Evolutionary conservation across 2,113 vertebrate species (phyloP).

Genomic region (Paramormyrops kingsleyae): DNA sequence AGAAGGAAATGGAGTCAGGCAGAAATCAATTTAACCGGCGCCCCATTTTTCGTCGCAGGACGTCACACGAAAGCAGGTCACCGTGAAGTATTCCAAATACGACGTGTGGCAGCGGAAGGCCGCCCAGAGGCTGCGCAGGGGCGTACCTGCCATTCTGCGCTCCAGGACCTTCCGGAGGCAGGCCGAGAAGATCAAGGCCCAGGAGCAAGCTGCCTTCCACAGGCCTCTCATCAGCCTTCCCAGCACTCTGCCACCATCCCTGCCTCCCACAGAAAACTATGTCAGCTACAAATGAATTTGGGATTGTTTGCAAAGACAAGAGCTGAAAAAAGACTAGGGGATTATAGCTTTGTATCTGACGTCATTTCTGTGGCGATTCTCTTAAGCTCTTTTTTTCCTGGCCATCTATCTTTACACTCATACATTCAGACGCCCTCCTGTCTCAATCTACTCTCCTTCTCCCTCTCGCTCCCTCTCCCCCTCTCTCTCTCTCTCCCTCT

Average conservation of each 20-base stretch:
- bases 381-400: conserved; percentile 52
- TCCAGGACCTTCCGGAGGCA: conserved; percentile 73
- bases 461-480: conserved; percentile 48
- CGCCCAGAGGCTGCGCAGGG: conserved; percentile 77
- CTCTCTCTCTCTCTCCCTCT: conserved; percentile 46
- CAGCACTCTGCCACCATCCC: conserved; percentile 68
- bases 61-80: conserved; percentile 71
- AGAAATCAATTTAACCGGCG: background rate
- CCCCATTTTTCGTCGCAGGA: conserved; percentile 56
- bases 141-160: conserved; percentile 70
- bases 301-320: conserved; percentile 63
- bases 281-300: conserved; percentile 75
- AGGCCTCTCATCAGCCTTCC: conserved; percentile 78
- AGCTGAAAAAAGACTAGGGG: conserved; percentile 67
- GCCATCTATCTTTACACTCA: conserved; percentile 42
- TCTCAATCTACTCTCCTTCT: conserved; percentile 50
- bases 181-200: conserved; percentile 70
- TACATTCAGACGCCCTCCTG: conserved; percentile 68
- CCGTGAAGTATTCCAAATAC: conserved; percentile 76
- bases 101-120: conserved; percentile 80
- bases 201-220: conserved; percentile 68
- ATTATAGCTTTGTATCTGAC: conserved; percentile 73
- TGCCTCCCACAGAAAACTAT: conserved; percentile 66
- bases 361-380: conserved; percentile 70
- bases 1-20: background rate